Percentiles rank a stretch among this genome's conserved stretches.
phyloP scores from a whole-genome alignment of 2,888 invertebrate genomes.

The Perdita meconis region DNA sequence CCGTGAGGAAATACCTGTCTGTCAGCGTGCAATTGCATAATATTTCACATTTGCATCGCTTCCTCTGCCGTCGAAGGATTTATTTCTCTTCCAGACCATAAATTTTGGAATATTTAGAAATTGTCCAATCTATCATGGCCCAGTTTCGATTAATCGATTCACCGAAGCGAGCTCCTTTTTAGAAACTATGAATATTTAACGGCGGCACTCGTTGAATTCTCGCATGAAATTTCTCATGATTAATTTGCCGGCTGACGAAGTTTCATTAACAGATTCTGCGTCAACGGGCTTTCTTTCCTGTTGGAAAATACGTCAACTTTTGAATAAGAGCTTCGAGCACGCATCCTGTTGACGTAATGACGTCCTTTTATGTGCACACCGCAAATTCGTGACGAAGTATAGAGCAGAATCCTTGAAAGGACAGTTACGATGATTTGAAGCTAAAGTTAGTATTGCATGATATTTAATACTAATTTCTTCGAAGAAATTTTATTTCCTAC shows the following conservation, averaged over 20 bases:
- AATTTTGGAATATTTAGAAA: neutral
- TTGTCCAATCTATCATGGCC: neutral
- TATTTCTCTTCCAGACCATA: neutral
- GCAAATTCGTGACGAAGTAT: no score
- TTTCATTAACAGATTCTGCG: conserved; percentile 20
- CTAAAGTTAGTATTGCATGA: no score
- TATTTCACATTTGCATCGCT: neutral
- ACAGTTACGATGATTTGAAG: no score
- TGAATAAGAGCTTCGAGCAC: conserved; percentile 14
- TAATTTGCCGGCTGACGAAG: conserved; percentile 3
- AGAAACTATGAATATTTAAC: conserved; percentile 27
- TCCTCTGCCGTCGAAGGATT: neutral
- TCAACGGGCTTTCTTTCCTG: conserved; percentile 8
- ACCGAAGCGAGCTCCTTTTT: neutral
- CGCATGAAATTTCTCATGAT: neutral
- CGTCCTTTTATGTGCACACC: neutral
- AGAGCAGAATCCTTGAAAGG: no score
- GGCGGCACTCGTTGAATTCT: neutral
- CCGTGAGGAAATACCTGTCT: conserved; percentile 14
- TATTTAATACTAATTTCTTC: no score
- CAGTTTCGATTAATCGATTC: neutral
- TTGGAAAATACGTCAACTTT: conserved; percentile 21
- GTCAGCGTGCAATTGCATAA: conserved; percentile 1
- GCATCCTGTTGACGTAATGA: neutral
- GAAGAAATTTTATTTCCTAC: no score